Evolutionary conservation across 37 sponge, comb jelly and placozoan genomes (phyloP).

Genomic region (Halisarca cf. caerulea): DNA sequence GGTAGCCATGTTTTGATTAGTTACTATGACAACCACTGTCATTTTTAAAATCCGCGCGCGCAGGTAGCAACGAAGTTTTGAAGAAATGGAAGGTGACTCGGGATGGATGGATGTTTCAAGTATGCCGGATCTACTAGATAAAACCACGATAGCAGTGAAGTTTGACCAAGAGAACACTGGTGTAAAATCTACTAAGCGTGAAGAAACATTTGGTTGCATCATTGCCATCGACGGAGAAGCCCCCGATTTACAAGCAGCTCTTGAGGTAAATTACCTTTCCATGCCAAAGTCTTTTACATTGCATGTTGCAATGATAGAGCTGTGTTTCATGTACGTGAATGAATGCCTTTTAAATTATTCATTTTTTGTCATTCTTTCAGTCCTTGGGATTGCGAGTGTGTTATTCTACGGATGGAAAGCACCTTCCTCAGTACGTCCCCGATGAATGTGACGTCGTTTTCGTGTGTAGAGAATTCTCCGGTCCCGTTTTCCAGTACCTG

Average conservation of each 20-base stretch:
- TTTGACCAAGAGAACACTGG: conserved; percentile 42
- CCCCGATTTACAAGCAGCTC: conserved; percentile 47
- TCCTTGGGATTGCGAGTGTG: conserved; percentile 48
- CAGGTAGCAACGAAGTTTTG: too few relatives aligned
- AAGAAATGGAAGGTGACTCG: too few relatives aligned
- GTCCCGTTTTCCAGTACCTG: conserved; percentile 59
- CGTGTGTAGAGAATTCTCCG: conserved; percentile 73
- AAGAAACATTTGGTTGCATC: conserved; percentile 41
- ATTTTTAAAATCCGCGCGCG: too few relatives aligned
- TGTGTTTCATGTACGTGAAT: too few relatives aligned
- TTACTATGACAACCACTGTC: too few relatives aligned
- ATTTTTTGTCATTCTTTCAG: conserved; percentile 16
- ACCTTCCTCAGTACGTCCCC: conserved; percentile 55
- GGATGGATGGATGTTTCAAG: too few relatives aligned
- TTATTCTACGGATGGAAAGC: conserved; percentile 60
- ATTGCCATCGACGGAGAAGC: conserved; percentile 7
- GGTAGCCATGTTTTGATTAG: too few relatives aligned
- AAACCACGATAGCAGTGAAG: conserved; percentile 20
- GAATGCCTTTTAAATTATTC: too few relatives aligned
- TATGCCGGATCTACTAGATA: too few relatives aligned
- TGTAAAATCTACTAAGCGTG: not conserved
- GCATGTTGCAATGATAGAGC: too few relatives aligned
- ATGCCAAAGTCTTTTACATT: too few relatives aligned
- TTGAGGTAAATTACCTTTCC: conserved; percentile 27
- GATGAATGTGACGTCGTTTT: conserved; percentile 85